Evolutionary conservation across 2,113 vertebrate genomes (phyloP).

Genomic region (Lepisosteus oculatus): DNA sequence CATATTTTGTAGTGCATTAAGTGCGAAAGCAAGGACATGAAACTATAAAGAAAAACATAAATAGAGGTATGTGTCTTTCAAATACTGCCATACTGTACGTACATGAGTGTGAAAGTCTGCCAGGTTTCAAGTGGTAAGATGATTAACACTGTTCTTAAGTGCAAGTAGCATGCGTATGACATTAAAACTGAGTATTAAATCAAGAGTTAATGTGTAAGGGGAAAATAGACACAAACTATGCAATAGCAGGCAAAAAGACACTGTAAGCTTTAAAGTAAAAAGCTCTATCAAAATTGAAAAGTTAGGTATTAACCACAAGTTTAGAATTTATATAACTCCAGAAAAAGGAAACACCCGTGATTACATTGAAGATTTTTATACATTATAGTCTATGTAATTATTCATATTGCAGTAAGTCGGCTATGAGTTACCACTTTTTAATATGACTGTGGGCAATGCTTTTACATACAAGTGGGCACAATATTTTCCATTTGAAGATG

Average conservation of each 20-base stretch:
- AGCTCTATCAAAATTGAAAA: too few relatives aligned
- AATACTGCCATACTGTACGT: too few relatives aligned
- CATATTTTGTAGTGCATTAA: too few relatives aligned
- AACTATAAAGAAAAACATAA: too few relatives aligned
- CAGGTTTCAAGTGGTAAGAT: constrained; percentile 10
- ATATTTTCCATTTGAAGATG: too few relatives aligned
- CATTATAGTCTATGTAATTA: too few relatives aligned
- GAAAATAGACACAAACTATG: not conserved
- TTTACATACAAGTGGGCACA: too few relatives aligned
- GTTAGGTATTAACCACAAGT: not conserved
- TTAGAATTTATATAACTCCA: not conserved
- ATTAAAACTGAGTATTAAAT: not conserved
- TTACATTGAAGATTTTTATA: not conserved
- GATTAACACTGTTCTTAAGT: not conserved
- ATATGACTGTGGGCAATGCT: too few relatives aligned
- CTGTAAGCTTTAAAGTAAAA: not conserved
- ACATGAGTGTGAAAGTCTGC: constrained; percentile 21
- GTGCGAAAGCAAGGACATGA: too few relatives aligned
- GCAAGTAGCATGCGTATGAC: constrained; percentile 30
- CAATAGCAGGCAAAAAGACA: not conserved
- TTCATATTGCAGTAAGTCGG: too few relatives aligned
- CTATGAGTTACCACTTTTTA: too few relatives aligned
- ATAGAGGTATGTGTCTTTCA: too few relatives aligned
- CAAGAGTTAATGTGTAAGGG: not conserved
- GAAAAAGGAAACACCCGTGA: not conserved